Conservation (phyloP, 2,113 vertebrate genomes). For the Hypanus sabinus region DNA sequence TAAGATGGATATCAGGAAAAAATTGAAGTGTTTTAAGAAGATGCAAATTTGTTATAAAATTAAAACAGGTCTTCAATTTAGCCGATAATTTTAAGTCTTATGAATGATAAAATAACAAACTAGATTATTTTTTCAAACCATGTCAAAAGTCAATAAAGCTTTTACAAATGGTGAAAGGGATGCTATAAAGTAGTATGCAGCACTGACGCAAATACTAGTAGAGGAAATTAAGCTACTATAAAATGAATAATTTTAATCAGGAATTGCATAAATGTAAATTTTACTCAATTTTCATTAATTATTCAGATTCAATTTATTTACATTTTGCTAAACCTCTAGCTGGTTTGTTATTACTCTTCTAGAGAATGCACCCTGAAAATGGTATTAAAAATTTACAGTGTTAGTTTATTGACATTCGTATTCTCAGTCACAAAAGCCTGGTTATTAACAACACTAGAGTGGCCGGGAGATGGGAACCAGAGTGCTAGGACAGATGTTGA, state of each 20-base stretch:
- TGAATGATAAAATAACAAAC: background rate
- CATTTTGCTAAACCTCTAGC: background rate
- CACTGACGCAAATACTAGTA: background rate
- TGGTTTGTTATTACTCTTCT: background rate
- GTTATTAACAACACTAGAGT: background rate
- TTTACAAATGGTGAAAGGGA: background rate
- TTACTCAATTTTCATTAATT: background rate
- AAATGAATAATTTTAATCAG: background rate
- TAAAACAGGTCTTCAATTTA: background rate
- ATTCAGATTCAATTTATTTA: conserved; percentile 12
- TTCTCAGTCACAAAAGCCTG: background rate
- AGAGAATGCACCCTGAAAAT: background rate
- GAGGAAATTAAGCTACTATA: background rate
- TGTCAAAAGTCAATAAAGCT: background rate
- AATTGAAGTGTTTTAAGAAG: background rate
- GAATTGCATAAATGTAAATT: background rate
- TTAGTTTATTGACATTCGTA: background rate
- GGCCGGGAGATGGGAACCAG: too few relatives aligned
- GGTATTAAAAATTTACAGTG: background rate
- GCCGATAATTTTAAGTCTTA: background rate
- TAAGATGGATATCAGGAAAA: background rate
- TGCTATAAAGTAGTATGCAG: background rate
- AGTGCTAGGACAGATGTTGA: too few relatives aligned
- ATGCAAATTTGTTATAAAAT: background rate
- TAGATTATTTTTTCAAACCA: background rate